Evolutionary conservation across 2,888 invertebrate species (phyloP).

Genomic region (Cetonia aurata): DNA sequence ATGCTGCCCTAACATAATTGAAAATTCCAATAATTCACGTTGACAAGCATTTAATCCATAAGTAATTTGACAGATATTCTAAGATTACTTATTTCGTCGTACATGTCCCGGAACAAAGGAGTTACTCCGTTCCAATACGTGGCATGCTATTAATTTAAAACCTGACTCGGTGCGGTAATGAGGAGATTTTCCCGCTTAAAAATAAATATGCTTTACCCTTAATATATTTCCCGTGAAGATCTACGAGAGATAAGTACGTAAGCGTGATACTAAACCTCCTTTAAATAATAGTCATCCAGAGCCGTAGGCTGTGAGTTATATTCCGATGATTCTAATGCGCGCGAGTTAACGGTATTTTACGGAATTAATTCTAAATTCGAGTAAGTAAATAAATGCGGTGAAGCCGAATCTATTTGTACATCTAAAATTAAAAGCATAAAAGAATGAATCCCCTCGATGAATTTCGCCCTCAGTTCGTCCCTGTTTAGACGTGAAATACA

Average conservation of each 20-base stretch:
- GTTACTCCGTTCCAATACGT: background rate
- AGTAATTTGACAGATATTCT: background rate
- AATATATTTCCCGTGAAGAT: constrained; percentile 53
- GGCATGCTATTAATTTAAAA: constrained; percentile 2
- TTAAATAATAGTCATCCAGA: constrained; percentile 44
- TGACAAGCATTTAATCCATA: constrained; percentile 19
- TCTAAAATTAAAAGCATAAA: too few relatives aligned
- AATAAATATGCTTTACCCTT: constrained; percentile 48
- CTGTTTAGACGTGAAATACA: constrained; percentile 10
- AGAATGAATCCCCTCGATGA: too few relatives aligned
- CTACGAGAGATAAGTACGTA: constrained; percentile 49
- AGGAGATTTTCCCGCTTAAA: constrained; percentile 37
- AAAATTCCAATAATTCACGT: constrained; percentile 12
- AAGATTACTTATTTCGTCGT: too few relatives aligned
- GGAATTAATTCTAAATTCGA: too few relatives aligned
- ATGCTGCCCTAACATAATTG: background rate
- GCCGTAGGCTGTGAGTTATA: constrained; percentile 8
- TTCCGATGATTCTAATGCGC: too few relatives aligned
- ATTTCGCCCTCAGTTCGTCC: background rate
- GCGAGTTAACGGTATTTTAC: too few relatives aligned
- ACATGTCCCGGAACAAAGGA: constrained; percentile 4
- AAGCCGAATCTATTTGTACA: too few relatives aligned
- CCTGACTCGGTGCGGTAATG: background rate
- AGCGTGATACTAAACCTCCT: constrained; percentile 46
- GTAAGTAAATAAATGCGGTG: too few relatives aligned